Conservation (phyloP, 2,888 invertebrate genomes). For the Trilocha varians region DNA sequence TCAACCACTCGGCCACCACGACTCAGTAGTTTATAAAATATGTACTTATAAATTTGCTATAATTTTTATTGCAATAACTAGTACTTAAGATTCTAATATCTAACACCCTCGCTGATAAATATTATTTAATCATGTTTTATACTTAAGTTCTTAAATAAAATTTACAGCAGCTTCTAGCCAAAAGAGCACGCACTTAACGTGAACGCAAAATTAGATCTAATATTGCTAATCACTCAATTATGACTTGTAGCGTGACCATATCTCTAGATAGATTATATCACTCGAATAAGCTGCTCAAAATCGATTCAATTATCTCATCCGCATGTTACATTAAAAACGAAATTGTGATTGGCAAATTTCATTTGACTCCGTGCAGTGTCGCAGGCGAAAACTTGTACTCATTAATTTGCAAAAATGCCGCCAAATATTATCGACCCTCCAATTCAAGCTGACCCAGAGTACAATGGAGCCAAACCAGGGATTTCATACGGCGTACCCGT, state of each 20-base stretch:
- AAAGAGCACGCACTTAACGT: too few species aligned
- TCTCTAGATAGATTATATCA: not conserved
- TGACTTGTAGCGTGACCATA: not conserved
- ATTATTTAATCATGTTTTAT: too few species aligned
- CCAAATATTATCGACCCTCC: conserved; percentile 22
- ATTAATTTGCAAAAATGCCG: conserved; percentile 20
- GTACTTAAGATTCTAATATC: too few species aligned
- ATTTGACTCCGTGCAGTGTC: not conserved
- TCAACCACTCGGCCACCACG: too few species aligned
- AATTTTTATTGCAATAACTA: too few species aligned
- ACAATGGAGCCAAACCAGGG: conserved; percentile 6
- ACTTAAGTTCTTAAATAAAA: too few species aligned
- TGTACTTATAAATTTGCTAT: too few species aligned
- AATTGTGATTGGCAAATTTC: not conserved
- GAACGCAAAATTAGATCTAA: too few species aligned
- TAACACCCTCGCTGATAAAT: too few species aligned
- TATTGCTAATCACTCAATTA: too few species aligned
- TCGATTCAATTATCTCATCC: not conserved
- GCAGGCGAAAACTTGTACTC: not conserved
- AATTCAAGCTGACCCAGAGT: conserved; percentile 17
- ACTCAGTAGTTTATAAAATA: too few species aligned
- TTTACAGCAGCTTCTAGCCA: too few species aligned
- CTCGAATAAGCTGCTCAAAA: not conserved
- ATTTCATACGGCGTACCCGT: conserved; percentile 1
- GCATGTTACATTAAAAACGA: not conserved